Percentiles rank a stretch among this genome's conserved stretches.
These are phyloP conservation scores for Magallana angulata DNA, from an alignment of 1,140 invertebrate genomes.

Conservation along the genomic window DNA sequence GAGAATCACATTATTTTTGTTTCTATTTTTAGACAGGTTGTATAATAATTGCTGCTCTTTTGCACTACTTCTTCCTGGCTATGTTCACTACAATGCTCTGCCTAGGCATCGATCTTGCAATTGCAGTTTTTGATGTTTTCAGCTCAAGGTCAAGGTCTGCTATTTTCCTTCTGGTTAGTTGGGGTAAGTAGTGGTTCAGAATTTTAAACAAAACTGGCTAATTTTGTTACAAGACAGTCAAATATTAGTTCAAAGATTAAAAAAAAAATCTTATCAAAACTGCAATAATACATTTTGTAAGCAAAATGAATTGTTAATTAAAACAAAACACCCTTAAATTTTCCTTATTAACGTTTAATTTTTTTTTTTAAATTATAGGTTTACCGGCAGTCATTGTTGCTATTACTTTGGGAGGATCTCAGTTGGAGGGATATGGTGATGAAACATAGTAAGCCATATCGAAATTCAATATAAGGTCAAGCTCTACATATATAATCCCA, in stretches of 20 bases:
- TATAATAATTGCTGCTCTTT: background rate
- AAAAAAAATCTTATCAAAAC: no score
- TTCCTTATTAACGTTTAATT: no score
- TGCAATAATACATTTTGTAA: no score
- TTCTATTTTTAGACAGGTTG: background rate
- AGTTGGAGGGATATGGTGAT: constrained; percentile 49
- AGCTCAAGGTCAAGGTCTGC: background rate
- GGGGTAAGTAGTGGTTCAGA: background rate
- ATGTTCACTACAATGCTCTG: constrained; percentile 37
- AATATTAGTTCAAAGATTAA: no score
- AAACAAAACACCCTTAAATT: no score
- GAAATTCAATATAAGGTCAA: no score
- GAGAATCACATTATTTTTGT: background rate
- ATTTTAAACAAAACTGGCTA: no score
- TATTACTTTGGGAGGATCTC: constrained; percentile 38
- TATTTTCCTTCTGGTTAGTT: background rate
- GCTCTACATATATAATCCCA: no score
- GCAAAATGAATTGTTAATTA: no score
- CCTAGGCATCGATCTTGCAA: constrained; percentile 6
- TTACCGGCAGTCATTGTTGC: constrained; percentile 46
- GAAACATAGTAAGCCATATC: constrained; percentile 37
- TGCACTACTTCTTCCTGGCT: constrained; percentile 47
- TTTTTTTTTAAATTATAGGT: constrained; percentile 29
- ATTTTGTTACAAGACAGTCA: no score
- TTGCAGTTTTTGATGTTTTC: constrained; percentile 29